Percentiles rank a stretch among this genome's conserved stretches.
Conservation (phyloP, 2,797 vertebrate genomes). For the Dipus sagitta region DNA sequence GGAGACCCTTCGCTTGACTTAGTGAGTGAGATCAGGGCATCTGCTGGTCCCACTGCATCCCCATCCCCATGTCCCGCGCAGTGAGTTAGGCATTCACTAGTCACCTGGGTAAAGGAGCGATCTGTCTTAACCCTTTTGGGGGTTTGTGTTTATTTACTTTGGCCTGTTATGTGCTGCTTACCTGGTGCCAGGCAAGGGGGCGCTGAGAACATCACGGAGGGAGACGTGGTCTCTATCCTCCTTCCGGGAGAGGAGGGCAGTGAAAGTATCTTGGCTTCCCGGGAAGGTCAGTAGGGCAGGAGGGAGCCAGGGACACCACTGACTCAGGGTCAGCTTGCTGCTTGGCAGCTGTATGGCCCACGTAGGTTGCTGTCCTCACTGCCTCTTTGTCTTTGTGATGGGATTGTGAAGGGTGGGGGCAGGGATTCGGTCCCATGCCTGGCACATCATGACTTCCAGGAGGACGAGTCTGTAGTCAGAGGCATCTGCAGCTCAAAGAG, state of each 20-base stretch:
- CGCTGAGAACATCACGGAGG: neutral
- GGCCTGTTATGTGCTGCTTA: neutral
- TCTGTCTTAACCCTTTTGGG: neutral
- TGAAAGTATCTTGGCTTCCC: neutral
- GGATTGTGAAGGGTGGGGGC: neutral
- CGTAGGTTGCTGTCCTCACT: accelerated
- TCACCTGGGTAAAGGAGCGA: neutral
- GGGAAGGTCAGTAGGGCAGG: neutral
- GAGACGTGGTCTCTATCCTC: neutral
- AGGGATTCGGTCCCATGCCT: neutral
- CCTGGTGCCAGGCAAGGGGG: neutral
- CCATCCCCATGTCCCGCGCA: neutral
- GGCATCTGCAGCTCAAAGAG: neutral
- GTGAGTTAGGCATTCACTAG: neutral
- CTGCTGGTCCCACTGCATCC: neutral
- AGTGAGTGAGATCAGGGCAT: neutral
- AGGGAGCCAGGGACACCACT: neutral
- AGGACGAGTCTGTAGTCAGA: neutral
- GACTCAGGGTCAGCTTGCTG: accelerated
- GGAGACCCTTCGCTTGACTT: neutral
- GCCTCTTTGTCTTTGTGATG: neutral
- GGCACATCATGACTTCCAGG: accelerated
- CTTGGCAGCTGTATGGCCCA: accelerated
- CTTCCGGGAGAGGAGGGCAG: neutral
- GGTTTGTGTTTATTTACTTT: neutral